A percentile compares a stretch with the other conserved stretches of the same genome.
These are phyloP conservation scores for Typhlomys cinereus DNA, from an alignment of 2,113 vertebrate species.

Conservation along the genomic window DNA sequence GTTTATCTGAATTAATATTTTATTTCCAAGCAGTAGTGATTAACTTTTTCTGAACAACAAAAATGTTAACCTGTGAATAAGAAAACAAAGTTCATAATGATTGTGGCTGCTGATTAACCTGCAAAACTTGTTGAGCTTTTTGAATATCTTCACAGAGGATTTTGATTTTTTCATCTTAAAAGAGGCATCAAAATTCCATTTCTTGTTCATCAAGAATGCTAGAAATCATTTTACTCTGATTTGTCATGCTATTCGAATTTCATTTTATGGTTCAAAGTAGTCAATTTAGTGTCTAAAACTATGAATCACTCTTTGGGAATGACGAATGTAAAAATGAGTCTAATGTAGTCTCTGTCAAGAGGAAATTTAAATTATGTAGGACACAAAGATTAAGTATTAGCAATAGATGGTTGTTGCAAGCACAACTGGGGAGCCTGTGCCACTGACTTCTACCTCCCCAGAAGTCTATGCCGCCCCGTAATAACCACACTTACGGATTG, in stretches of 20 bases:
- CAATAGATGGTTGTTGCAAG: not conserved
- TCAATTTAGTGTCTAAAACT: conserved; percentile 36
- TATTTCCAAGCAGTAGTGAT: conserved; percentile 83
- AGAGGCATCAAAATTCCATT: conserved; percentile 4
- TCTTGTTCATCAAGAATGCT: conserved; percentile 2
- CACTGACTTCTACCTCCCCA: too few relatives aligned
- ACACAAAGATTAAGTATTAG: not conserved
- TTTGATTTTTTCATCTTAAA: conserved; percentile 78
- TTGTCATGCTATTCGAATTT: conserved; percentile 22
- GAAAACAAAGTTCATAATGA: conserved; percentile 79
- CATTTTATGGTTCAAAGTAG: conserved; percentile 27
- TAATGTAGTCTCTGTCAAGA: not conserved
- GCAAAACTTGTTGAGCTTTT: conserved; percentile 77
- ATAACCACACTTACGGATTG: too few relatives aligned
- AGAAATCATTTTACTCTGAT: conserved; percentile 59
- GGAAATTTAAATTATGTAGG: conserved; percentile 5
- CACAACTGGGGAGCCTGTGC: too few relatives aligned
- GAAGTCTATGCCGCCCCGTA: too few relatives aligned
- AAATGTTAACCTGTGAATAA: conserved; percentile 83
- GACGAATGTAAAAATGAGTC: not conserved
- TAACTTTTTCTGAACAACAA: conserved; percentile 81
- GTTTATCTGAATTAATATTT: conserved; percentile 79
- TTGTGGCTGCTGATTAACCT: conserved; percentile 87
- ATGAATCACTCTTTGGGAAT: not conserved
- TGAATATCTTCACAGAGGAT: conserved; percentile 70